Evolutionary conservation across 2,113 vertebrate genomes (phyloP), one percentile per base, ranked within the genome.

Genomic region (Oreochromis tanganicae): DNA sequence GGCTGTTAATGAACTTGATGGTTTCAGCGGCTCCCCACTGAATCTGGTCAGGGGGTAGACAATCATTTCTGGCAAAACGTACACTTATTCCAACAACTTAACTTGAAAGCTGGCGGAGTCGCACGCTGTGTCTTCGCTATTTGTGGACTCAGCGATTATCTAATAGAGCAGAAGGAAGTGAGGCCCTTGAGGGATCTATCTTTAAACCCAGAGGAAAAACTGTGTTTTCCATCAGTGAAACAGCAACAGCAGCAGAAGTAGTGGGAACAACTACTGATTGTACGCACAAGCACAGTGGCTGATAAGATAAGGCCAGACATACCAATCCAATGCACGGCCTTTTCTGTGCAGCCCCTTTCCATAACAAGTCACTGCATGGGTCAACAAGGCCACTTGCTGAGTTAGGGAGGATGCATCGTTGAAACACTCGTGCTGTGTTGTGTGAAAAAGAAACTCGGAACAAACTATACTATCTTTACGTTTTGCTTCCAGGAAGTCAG

Each of bases 291-390:
- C 48, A 17, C 38, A 80, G 85, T 43, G 82, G 84, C 87, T 90
- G 93, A 95, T 94, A 94, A 93, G 93, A 94, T 94, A 94, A 92
- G 85, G 54, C 38, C 86, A 87, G 83, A 90, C 88, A 78, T 56
- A 80, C 84, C 87, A 83, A 83, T 86, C 84, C 87, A 52, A 85
- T 2, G 11, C 82, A 48, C 13, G n/a, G 82, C 83, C 79, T 80
- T 29, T 50, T 56, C 56, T 9, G 19, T 7, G 80, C 56, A 66
- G 81, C 13, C 80, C 52, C 75, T 46, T 43, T 27, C 24, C 83
- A 57, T 17, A 81, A 81, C 52, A 11, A 90, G 71, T 50, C 32
- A 0, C 36, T 3, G 56, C 61, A 59, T 12, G 32, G 82, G 89
- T 91, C 90, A 87, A 79, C 54, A 4, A 36, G 85, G 85, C 2